A percentile compares a stretch with the other conserved stretches of the same genome.
phyloP scores from a whole-genome alignment of 2,113 vertebrate genomes.

The Bothrops jararaca region DNA sequence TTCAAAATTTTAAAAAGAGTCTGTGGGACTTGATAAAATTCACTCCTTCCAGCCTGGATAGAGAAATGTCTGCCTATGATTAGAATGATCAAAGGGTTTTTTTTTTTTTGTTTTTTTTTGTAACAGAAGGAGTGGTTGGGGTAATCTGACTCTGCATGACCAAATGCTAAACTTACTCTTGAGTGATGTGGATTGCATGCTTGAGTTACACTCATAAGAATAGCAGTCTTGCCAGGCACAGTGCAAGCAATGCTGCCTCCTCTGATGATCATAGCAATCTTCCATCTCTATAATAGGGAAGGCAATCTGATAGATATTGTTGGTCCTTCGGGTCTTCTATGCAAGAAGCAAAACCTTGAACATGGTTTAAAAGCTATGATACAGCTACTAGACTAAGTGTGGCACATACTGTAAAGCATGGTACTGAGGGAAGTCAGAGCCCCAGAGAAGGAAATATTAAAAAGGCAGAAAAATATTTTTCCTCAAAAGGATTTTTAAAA shows the following conservation, averaged over 20 bases:
- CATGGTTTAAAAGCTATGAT: neutral
- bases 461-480: no score
- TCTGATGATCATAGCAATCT: neutral
- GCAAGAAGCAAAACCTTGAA: neutral
- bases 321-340: neutral
- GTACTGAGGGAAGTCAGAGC: no score
- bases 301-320: neutral
- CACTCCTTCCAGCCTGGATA: neutral
- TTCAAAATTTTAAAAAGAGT: neutral
- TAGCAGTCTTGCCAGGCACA: neutral
- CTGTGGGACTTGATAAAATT: neutral
- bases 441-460: no score
- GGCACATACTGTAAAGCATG: neutral
- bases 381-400: neutral
- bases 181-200: neutral
- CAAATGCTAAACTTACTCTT: neutral
- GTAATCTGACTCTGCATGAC: neutral
- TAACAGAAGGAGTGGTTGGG: neutral
- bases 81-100: neutral
- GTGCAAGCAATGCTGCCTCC: neutral
- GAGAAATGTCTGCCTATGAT: neutral
- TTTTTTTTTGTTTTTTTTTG: neutral
- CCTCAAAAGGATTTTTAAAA: no score
- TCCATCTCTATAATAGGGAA: neutral
- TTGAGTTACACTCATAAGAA: neutral